A percentile compares a stretch with the other conserved stretches of the same genome.
Evolutionary conservation across 30 jellyfish, hydroid and myxozoan species (phyloP).

Genomic region (Pseudorhiza aurosa): DNA sequence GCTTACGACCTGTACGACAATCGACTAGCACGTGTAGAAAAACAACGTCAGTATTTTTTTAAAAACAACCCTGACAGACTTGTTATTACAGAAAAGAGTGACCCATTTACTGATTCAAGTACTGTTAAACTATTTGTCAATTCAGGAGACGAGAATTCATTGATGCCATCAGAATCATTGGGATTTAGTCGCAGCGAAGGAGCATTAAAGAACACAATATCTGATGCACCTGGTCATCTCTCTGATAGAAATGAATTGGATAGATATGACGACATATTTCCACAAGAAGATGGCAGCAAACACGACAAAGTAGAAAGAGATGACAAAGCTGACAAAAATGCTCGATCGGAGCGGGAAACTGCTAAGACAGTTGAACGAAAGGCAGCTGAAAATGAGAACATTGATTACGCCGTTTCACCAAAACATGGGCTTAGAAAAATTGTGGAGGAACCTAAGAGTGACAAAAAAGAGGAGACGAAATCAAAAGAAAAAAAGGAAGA

Average conservation of each 20-base stretch:
- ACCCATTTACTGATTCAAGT: slow-evolving; percentile 53
- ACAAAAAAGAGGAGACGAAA: neutral
- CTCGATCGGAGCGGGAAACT: neutral
- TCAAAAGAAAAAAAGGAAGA: neutral
- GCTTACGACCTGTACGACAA: slow-evolving; percentile 60
- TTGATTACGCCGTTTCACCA: neutral
- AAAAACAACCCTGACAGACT: slow-evolving; percentile 47
- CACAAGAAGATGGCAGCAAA: neutral
- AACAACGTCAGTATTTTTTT: slow-evolving; percentile 37
- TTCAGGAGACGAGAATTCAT: slow-evolving; percentile 61
- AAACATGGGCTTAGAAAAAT: slow-evolving; percentile 1
- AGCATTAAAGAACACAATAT: neutral
- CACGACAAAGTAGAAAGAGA: neutral
- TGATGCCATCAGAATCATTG: slow-evolving; percentile 20
- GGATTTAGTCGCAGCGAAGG: slow-evolving; percentile 27
- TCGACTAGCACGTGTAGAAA: slow-evolving; percentile 49
- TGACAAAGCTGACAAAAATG: neutral
- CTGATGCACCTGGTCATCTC: slow-evolving; percentile 3
- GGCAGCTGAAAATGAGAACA: neutral
- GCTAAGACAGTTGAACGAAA: neutral
- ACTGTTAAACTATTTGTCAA: slow-evolving; percentile 52
- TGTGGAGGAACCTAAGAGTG: neutral
- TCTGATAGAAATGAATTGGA: slow-evolving; percentile 6
- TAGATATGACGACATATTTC: neutral
- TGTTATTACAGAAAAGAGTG: slow-evolving; percentile 44